Conservation (phyloP, 2,113 vertebrate genomes). For the Aptenodytes forsteri region DNA sequence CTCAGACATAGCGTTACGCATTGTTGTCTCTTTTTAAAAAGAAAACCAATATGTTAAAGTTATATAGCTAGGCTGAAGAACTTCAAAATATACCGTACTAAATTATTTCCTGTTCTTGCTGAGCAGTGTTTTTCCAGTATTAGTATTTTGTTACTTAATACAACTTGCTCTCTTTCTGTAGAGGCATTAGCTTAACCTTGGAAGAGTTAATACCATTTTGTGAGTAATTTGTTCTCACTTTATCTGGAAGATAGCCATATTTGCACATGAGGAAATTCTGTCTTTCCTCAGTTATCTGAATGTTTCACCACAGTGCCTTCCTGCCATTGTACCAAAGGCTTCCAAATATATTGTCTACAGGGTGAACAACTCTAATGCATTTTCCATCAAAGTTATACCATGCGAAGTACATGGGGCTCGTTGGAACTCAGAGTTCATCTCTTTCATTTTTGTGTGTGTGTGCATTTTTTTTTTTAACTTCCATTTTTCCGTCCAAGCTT, state of each 20-base stretch:
- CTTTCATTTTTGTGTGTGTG: background rate
- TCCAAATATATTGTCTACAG: slow-evolving; percentile 43
- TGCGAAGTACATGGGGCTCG: background rate
- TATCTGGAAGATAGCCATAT: slow-evolving; percentile 73
- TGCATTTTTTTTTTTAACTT: background rate
- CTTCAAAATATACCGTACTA: slow-evolving; percentile 8
- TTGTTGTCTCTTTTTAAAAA: background rate
- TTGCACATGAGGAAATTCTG: slow-evolving; percentile 76
- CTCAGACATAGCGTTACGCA: background rate
- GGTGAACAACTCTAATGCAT: slow-evolving; percentile 46
- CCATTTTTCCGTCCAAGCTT: slow-evolving; percentile 36
- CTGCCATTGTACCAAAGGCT: slow-evolving; percentile 77
- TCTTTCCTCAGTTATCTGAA: slow-evolving; percentile 80
- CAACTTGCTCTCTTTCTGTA: background rate
- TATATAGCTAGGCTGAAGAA: background rate
- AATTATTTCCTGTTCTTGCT: slow-evolving; percentile 61
- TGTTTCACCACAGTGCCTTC: slow-evolving; percentile 82
- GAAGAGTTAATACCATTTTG: slow-evolving; percentile 31
- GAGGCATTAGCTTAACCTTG: slow-evolving; percentile 15
- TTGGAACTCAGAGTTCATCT: slow-evolving; percentile 41
- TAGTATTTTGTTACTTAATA: slow-evolving; percentile 9
- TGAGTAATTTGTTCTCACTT: slow-evolving; percentile 63
- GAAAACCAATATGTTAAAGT: background rate
- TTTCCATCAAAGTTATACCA: slow-evolving; percentile 60
- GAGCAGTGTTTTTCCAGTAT: slow-evolving; percentile 36